Percentiles rank a stretch among this genome's conserved stretches.
These are phyloP conservation scores for Oscheius sp. DNA, from an alignment of 2,888 invertebrate genomes.

Conservation along the genomic window DNA sequence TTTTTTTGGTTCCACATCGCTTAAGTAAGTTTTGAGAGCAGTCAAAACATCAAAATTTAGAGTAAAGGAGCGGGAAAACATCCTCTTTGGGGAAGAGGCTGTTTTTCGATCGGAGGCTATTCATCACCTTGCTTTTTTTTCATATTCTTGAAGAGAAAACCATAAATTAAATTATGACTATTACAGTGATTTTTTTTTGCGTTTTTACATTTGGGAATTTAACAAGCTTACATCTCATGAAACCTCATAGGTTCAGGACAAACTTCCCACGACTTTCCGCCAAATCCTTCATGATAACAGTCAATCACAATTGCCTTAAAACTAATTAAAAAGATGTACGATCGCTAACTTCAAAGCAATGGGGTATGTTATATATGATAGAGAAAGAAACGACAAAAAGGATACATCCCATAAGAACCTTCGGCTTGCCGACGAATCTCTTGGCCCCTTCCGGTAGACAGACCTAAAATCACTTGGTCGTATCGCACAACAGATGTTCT, in stretches of 20 bases:
- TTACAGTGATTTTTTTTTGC: too few species aligned
- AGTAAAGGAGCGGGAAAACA: too few species aligned
- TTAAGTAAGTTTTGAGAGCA: too few species aligned
- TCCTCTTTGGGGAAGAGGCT: too few species aligned
- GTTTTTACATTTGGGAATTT: slow-evolving; percentile 30
- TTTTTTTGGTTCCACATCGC: too few species aligned
- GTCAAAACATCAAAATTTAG: too few species aligned
- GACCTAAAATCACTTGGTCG: too few species aligned
- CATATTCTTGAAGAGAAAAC: too few species aligned
- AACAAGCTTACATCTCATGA: slow-evolving; percentile 54
- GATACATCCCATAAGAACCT: slow-evolving; percentile 41
- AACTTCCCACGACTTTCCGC: slow-evolving; percentile 59
- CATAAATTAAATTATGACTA: too few species aligned
- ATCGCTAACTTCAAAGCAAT: slow-evolving; percentile 62
- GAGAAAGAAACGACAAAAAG: slow-evolving; percentile 57
- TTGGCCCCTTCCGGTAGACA: slow-evolving; percentile 57
- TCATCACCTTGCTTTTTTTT: too few species aligned
- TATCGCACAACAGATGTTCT: too few species aligned
- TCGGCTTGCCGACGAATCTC: slow-evolving; percentile 42
- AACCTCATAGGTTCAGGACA: slow-evolving; percentile 61
- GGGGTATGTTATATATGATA: slow-evolving; percentile 67
- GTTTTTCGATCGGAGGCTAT: too few species aligned
- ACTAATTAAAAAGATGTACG: background rate
- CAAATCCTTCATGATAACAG: slow-evolving; percentile 63
- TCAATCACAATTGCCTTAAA: slow-evolving; percentile 54